phyloP scores from a whole-genome alignment of 2,888 invertebrate species.

The Conus canariensis region DNA sequence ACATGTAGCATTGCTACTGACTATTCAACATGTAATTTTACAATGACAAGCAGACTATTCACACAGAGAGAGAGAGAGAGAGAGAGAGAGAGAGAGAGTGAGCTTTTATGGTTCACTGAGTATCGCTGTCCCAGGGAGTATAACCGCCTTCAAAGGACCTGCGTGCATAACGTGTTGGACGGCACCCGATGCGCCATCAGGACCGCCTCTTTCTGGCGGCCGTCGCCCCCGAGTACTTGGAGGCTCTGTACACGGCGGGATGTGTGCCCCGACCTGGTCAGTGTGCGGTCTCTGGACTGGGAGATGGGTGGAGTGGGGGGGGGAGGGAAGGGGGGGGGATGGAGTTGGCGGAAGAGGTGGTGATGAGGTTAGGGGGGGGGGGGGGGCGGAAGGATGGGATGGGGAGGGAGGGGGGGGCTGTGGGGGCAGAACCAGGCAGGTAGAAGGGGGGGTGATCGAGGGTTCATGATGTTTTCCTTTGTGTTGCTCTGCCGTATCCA shows the following conservation, averaged over 20 bases:
- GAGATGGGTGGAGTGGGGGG: neutral
- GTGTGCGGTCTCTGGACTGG: neutral
- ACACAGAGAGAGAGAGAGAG: too few relatives aligned
- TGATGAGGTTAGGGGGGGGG: too few relatives aligned
- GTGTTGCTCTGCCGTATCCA: too few relatives aligned
- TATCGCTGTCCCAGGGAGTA: neutral
- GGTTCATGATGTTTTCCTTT: too few relatives aligned
- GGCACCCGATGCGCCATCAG: neutral
- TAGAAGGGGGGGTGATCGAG: too few relatives aligned
- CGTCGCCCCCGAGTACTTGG: neutral
- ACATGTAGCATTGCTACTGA: too few relatives aligned
- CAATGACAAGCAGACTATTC: too few relatives aligned
- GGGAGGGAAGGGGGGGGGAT: neutral
- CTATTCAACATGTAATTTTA: too few relatives aligned
- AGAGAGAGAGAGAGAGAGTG: slow-evolving; percentile 22
- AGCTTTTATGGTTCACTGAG: neutral
- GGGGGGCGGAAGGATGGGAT: too few relatives aligned
- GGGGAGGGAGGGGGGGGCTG: too few relatives aligned
- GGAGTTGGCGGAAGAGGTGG: neutral
- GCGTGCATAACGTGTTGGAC: neutral
- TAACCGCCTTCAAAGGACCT: neutral
- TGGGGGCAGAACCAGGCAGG: too few relatives aligned
- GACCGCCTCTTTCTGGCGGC: slow-evolving; percentile 16
- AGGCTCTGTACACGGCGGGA: neutral
- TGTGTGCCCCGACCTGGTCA: slow-evolving; percentile 12